Base-by-base conservation (phyloP, 2,888 invertebrate genomes). In the Frankliniella fusca region DNA sequence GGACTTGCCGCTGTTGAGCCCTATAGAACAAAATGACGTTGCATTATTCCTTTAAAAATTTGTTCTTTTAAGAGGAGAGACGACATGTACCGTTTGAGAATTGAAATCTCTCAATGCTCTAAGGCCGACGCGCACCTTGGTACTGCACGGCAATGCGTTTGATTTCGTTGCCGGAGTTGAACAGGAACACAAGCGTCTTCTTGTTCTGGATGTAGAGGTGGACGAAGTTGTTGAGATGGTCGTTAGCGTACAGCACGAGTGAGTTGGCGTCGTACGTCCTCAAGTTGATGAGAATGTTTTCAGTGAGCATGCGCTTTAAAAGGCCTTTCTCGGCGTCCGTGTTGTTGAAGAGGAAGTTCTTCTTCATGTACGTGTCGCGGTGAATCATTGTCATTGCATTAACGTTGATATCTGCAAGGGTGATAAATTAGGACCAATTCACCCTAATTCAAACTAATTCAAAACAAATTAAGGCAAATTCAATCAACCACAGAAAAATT, bases 221-320 rank as follows among this genome's bases (percentile, higher is more conserved):
- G 81, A 97, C 93, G 87, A 97, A 97, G 88, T 98, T 98, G 87
- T 97, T 97, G 83, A 95, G 90, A 87, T 97, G 94, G 88, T 98
- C 97, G 87, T 97, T 96, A 54, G 96, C 95, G 87, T 97, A 97
- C 11, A 97, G 89, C 27, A 97, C 93, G 85, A 97, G 88, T 0
- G 96, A 93, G 85, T 94, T 92, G 70, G 91, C 90, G 86, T 95
- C 95, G 87, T 96, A 96, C 0, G 97, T 97, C 85, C 97, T 91
- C 83, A 98, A 90, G 88, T 97, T 97, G 87, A 97, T 92, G n/a
- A 97, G 90, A 82, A 97, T 92, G 85, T 94, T 93, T 87, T 95
- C 92, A 18, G 91, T 91, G 86, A 97, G 92, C 88, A 97, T 94
- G 85, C 92, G 93, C 87, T 92, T 93, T 23, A 94, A 89, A 50